Base-by-base conservation (phyloP, 2,113 vertebrate species). In the Gadus chalcogrammus region DNA sequence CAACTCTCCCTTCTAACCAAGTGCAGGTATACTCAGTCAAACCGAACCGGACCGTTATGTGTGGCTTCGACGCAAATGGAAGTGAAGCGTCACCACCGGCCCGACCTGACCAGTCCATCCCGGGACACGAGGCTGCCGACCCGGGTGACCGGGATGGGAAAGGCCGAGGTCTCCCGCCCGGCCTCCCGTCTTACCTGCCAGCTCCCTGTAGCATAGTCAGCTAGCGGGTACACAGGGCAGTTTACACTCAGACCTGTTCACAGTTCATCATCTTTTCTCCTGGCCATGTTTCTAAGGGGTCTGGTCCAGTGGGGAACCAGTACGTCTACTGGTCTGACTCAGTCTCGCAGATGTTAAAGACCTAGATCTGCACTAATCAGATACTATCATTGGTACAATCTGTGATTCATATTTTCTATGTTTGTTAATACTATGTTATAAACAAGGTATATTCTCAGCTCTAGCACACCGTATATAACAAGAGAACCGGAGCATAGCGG, bases 131-230 rank as follows among this genome's bases (percentile, higher is more conserved):
- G 20, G 48, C 61, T 1, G 27, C 17, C 16, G n/a, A 18, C 2
- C 0, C 22, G 27, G 61, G 24, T 3, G 60, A 8, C 31, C 0
- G 62, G 18, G 1, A 13, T 18, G 16, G 76, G 80, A 84, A 81
- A 81, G 48, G 0, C 5, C 78, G 74, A 55, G 42, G 84, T 61
- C 75, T 78, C 3, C 60, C 60, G 1, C 6, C n/a, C 18, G 20
- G 60, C 18, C n/a, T 4, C 60, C 60, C 60, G 58, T 59, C 6
- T n/a, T 17, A 59, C 58, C 3, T 8, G 58, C 17, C 58, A 18
- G 58, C 56, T 59, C 16, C 18, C 56, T 13, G 12, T 61, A 61
- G 60, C 60, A 22, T 12, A 22, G 60, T 22, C 60, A 12, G n/a
- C 7, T 18, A 24, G 12, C 7, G 5, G 18, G 18, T 6, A 22